phyloP scores from a whole-genome alignment of 2,888 invertebrate species.

The Agrochola lychnidis region DNA sequence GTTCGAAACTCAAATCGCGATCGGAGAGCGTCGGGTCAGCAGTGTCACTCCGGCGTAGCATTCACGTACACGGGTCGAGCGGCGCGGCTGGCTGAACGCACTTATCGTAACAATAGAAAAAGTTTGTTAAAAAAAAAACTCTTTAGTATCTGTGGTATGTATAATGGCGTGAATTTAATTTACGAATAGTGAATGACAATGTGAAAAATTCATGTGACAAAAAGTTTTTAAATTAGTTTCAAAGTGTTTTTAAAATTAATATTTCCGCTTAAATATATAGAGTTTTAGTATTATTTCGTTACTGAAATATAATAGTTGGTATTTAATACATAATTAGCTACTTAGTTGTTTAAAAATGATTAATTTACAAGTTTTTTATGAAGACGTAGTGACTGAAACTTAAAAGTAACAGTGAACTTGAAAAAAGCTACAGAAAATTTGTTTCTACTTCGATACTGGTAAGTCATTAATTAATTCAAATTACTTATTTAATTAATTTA shows the following conservation, averaged over 20 bases:
- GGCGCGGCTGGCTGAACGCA: constrained; percentile 41
- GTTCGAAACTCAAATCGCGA: constrained; percentile 71
- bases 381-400: constrained; percentile 17
- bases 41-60: constrained; percentile 72
- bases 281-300: background rate
- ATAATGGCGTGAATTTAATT: constrained; percentile 35
- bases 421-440: background rate
- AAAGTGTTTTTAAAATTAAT: constrained; percentile 48
- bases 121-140: constrained; percentile 37
- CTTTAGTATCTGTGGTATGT: constrained; percentile 26
- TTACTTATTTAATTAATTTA: background rate
- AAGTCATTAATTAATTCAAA: background rate
- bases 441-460: constrained; percentile 20
- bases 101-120: constrained; percentile 56
- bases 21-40: constrained; percentile 70
- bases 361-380: constrained; percentile 7
- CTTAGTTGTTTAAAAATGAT: background rate
- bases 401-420: constrained; percentile 31
- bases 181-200: constrained; percentile 28
- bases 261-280: background rate
- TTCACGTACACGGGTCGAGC: constrained; percentile 65
- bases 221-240: constrained; percentile 53
- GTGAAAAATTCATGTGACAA: constrained; percentile 45
- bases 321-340: background rate
- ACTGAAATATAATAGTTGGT: constrained; percentile 2